Base-by-base conservation (phyloP, 2,113 vertebrate genomes). In the Condylura cristata region DNA sequence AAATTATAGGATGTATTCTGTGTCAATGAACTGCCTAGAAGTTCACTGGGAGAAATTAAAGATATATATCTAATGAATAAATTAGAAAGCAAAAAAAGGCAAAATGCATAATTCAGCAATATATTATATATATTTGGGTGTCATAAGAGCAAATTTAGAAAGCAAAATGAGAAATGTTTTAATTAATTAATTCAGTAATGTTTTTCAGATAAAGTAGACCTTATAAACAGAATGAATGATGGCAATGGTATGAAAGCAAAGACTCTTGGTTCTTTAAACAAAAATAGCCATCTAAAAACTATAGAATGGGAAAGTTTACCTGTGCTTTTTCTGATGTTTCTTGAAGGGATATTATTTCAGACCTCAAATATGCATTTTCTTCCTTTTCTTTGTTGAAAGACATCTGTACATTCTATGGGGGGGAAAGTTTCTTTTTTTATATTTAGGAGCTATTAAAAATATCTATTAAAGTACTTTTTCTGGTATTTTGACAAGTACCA, bases 271-370 rank as follows among this genome's bases (percentile, higher is more conserved):
- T 93, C 68, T 85, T 3, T 44, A 30, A 93, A 89, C 39, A 93
- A 88, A 94, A 86, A 32, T 76, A 92, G 84, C 8, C 46, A 37
- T 86, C 30, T 84, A 65, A 89, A 86, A 89, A 37, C 7, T 8
- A 80, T 7, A 61, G 53, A 94, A 78, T 26, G 32, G 37, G 28
- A 92, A 94, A 58, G 89, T 13, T 96, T 97, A 98, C 98, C 97
- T 98, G 98, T 79, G 98, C 86, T 97, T 98, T 97, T 92, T 97
- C 97, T 96, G 98, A 97, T 81, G 96, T 86, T 87, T 98, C 96
- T 86, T 4, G 96, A 89, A 98, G 96, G 53, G 97, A 86, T 5
- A 72, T 68, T 91, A 97, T 96, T 90, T 98, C 95, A 87, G 94
- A 96, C 34, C 83, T 93, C 61, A 98, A 93, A 53, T 96, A 96